Evolutionary conservation across 2,888 invertebrate genomes (phyloP), one percentile per base, ranked within the genome.

Genomic region (Chrysina gloriosa): DNA sequence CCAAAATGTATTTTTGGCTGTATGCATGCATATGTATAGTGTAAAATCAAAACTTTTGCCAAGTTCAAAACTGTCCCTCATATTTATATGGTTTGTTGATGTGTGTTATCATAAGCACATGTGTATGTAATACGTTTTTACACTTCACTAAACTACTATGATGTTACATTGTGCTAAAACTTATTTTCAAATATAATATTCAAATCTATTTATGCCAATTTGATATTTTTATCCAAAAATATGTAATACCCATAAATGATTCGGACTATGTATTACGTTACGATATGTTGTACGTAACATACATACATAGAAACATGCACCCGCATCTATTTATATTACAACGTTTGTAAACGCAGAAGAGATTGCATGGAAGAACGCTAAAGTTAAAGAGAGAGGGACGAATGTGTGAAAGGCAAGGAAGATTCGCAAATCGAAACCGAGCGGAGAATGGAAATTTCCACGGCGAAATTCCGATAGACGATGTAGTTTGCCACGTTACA

Each of bases 361-460:
- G 11, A 23, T 36, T 21, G 56, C 36, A 9, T n/a, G 21, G 11
- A 11, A 11, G 4, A 56, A 21, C 34, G 14, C 11, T 36, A 19
- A 9, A 23, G 21, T 7, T 5, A 9, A 23, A 34, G 21, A 34
- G 34, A 34, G 56, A 7, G 11, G 6, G 34, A 16, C 5, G 9
- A 25, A 36, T n/a, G 29, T n/a, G 23, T 9, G 56, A 56, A 56
- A 56, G 56, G 36, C 34, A 11, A 36, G 23, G 36, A 36, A 19
- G 34, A 56, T 39, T 23, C 36, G 56, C 56, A 23, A 56, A 56
- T 56, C 23, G 56, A 56, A 19, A 21, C n/a, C 36, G 36, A 36
- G 21, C 23, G 36, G n/a, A 56, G n/a, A 56, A 36, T 56, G 56
- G 56, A 56, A 56, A 56, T 56, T 56, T 56, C 56, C 56, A 56